Base-by-base conservation (phyloP, 2,113 vertebrate species). In the Bos javanicus region DNA sequence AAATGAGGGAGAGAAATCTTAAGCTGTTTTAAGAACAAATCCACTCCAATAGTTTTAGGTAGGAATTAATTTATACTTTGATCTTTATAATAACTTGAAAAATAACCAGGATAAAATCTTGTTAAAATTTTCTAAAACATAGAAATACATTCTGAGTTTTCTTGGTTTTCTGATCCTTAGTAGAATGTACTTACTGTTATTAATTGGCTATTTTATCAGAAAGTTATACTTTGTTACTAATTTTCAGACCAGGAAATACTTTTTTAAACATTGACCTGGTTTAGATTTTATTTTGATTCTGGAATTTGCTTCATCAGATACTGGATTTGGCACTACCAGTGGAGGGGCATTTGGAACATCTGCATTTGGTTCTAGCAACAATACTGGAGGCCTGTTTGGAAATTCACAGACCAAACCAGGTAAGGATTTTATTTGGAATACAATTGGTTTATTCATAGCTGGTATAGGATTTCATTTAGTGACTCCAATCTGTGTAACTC, bases 401-500 rank as follows among this genome's bases (percentile, higher is more conserved):
- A 97, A 98, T 74, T 98, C 99, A 0, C 99, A 99, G 98, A 99
- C 98, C 33, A 99, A 99, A 97, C 99, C 99, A 98, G 99, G 99
- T 99, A 98, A 19, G 85, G 23, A 8, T 33, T 93, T 93, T 91
- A 85, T 88, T 71, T 94, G 13, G 23, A 87, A 82, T 78, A 80
- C 2, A 76, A 1, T 56, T 90, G 25, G 39, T 88, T 97, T 95
- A 60, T 90, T 86, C 39, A 2, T 96, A 88, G n/a, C 23, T 91
- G 48, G 2, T 60, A 19, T 7, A 90, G 33, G 15, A 43, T 28
- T 93, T 95, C 2, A 59, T 15, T 46, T 91, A 90, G 13, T 96
- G 52, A 5, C 57, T 90, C 3, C 60, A 80, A 7, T 87, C 80
- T 83, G 9, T 33, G 76, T 92, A 78, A 95, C 67, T 39, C 15